phyloP scores from a whole-genome alignment of 2,797 vertebrate species.

The Bradypus variegatus region DNA sequence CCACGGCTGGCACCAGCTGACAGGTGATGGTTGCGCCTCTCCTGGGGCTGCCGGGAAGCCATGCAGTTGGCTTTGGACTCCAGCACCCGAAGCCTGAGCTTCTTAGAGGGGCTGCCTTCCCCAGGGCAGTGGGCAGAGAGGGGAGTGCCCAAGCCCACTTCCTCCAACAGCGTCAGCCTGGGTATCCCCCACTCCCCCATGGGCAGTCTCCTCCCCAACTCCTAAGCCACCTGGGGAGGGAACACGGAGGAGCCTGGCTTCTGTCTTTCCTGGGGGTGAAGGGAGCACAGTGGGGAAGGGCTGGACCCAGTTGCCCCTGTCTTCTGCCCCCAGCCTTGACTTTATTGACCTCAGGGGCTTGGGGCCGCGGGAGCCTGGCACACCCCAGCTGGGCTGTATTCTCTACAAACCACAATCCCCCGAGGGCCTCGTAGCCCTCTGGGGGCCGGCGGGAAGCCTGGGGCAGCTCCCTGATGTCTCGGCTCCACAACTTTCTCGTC shows the following conservation, averaged over 20 bases:
- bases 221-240: background rate
- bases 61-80: constrained; percentile 43
- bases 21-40: constrained; percentile 60
- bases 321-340: background rate
- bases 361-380: constrained; percentile 5
- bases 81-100: constrained; percentile 40
- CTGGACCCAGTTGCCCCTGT: background rate
- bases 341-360: constrained; percentile 11
- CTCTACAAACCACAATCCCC: constrained; percentile 5
- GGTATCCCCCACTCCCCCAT: background rate
- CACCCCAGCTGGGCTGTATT: constrained; percentile 17
- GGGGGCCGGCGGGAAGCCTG: constrained; percentile 16
- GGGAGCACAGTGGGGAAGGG: background rate
- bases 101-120: background rate
- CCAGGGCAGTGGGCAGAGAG: background rate
- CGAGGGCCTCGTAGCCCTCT: background rate
- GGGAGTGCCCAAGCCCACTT: background rate
- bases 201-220: background rate
- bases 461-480: constrained; percentile 44
- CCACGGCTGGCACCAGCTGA: constrained; percentile 58
- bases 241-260: too few relatives aligned
- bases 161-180: background rate
- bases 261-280: too few relatives aligned
- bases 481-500: constrained; percentile 57
- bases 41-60: constrained; percentile 50